Base-by-base conservation (phyloP, 37 sponge, comb jelly and placozoan species). In the Amphimedon queenslandica region DNA sequence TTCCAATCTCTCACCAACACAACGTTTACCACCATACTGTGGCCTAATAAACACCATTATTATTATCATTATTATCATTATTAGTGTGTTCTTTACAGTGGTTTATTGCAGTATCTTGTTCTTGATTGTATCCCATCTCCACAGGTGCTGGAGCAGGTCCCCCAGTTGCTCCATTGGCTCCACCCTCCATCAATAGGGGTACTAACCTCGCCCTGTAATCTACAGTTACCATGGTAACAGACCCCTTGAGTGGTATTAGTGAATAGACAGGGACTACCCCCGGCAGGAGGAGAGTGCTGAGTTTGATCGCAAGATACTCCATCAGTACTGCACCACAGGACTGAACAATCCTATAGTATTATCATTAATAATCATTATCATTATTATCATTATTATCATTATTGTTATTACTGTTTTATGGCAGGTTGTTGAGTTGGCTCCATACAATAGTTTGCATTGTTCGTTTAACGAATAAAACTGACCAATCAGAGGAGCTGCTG, bases 161-260 rank as follows among this genome's bases (percentile, higher is more conserved):
- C 60, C 87, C 87, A 86, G 28, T 60, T 66, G 13, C 71, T 37
- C 87, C 87, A 86, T 53, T 64, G 35, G 21, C 87, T 60, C 86
- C 86, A 85, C n/a, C 80, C 86, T 2, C 86, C 87, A 2, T 69
- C 6, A 23, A 38, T 27, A 20, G 42, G 42, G 25, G 35, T 24
- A 23, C n/a, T 23, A 2, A 40, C 42, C 28, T n/a, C 34, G 42
- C 42, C 38, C 2, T 37, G 13, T n/a, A 24, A 18, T 42, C n/a
- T 1, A 6, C 69, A 69, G 3, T 23, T 23, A 37, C 13, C 41
- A 28, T 40, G 21, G 42, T 69, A 69, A 34, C 69, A 69, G 1
- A 39, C 42, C n/a, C 69, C 69, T 20, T 37, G 21, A 6, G 42
- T 39, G 23, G 1, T 13, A 5, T 11, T 40, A n/a, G 61, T 6